A percentile compares a stretch with the other conserved stretches of the same genome.
Evolutionary conservation across 2,797 vertebrate genomes (phyloP).

Genomic region (Hapalemur alaotrensis): DNA sequence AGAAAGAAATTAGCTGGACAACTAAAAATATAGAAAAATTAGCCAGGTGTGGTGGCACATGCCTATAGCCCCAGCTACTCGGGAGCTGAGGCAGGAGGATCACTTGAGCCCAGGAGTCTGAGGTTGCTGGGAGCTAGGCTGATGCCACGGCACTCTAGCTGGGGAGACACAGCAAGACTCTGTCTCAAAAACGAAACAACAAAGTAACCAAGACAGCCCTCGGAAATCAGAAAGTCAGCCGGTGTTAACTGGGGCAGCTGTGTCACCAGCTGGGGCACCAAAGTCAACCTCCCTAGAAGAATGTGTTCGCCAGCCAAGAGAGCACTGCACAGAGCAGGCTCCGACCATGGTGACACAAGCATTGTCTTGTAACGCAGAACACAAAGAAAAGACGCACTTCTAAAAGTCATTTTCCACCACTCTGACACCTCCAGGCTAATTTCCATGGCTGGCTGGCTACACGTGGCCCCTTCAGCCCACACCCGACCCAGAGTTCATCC

Average conservation of each 20-base stretch:
- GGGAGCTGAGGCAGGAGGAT: too few relatives aligned
- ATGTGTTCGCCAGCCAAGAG: fast-evolving
- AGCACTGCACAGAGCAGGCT: fast-evolving
- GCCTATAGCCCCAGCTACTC: too few relatives aligned
- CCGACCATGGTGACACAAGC: fast-evolving
- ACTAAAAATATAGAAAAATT: too few relatives aligned
- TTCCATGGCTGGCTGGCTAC: fast-evolving
- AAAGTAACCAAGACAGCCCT: neutral
- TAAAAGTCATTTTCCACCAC: neutral
- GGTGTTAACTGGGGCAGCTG: fast-evolving
- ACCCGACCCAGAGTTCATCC: neutral
- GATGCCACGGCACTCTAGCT: too few relatives aligned
- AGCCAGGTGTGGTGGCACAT: too few relatives aligned
- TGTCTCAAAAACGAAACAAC: too few relatives aligned
- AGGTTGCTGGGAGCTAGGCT: too few relatives aligned
- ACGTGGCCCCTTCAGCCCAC: fast-evolving
- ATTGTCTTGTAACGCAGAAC: neutral
- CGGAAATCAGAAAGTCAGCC: neutral
- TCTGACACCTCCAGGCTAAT: fast-evolving
- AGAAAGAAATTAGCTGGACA: too few relatives aligned
- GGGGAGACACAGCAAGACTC: too few relatives aligned
- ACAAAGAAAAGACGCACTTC: fast-evolving
- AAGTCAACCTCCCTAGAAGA: too few relatives aligned
- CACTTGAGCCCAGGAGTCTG: too few relatives aligned
- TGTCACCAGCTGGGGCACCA: neutral